These are phyloP conservation scores for Lucinisca nassula DNA, from an alignment of 2,888 invertebrate species.

Conservation along the genomic window DNA sequence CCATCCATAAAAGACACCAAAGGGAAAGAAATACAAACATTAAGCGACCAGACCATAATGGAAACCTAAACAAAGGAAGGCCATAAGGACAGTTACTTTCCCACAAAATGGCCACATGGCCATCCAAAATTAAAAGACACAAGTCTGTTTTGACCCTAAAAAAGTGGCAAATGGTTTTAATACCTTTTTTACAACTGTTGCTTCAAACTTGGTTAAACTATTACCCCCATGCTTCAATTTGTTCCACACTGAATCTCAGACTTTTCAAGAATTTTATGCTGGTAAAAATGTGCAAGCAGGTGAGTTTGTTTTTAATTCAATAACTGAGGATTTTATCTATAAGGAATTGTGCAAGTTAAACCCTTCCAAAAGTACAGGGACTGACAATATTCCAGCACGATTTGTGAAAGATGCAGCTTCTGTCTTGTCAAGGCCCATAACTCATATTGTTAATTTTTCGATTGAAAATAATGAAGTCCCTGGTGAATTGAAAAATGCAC, in stretches of 20 bases:
- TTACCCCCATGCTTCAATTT: neutral
- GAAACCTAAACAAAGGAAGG: too few species aligned
- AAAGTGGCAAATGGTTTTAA: too few species aligned
- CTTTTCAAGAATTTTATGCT: neutral
- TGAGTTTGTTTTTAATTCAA: neutral
- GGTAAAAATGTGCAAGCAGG: neutral
- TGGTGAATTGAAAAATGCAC: neutral
- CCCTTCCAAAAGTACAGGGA: neutral
- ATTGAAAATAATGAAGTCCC: neutral
- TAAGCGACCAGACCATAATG: too few species aligned
- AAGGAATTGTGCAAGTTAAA: conserved; percentile 5
- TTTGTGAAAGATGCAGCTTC: conserved; percentile 2
- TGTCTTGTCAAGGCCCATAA: neutral
- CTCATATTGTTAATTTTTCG: neutral
- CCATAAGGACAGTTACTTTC: too few species aligned
- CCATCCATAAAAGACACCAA: too few species aligned
- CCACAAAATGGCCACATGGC: too few species aligned
- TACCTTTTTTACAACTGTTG: too few species aligned
- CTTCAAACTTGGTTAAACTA: too few species aligned
- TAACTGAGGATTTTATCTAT: neutral
- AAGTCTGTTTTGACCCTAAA: too few species aligned
- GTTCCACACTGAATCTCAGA: neutral
- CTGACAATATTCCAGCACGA: neutral
- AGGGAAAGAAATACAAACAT: too few species aligned
- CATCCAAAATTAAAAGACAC: too few species aligned